Base-by-base conservation (phyloP, 2,113 vertebrate species). In the Dipodomys ordii region DNA sequence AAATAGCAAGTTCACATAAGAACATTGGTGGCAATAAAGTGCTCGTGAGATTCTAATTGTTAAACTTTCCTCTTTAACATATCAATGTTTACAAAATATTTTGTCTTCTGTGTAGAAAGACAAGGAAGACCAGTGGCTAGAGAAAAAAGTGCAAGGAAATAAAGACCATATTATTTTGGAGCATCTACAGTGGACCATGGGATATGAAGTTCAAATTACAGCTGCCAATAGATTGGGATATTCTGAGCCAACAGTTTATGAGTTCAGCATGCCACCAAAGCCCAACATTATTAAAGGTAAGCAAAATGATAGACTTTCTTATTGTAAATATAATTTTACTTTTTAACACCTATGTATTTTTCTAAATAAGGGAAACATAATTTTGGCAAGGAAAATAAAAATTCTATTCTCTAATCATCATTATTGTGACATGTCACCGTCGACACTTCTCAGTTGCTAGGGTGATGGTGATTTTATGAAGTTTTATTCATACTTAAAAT, bases 211-310 rank as follows among this genome's bases (percentile, higher is more conserved):
- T 83, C 99, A 99, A 96, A 99, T 99, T 96, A 99, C 99, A 72
- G 99, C 99, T 49, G 99, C 99, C 78, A 99, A 99, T 88, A 98
- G 99, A 95, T 98, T 99, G 96, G 99, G 99, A 92, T 98, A 99
- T 95, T 99, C 99, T 25, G 99, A 99, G 95, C 99, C 99, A 27
- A 99, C 99, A 72, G 98, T 99, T 92, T 99, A 99, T 94, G 99
- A 99, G 96, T 99, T 99, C 98, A 99, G 98, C 97, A 99, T 99
- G 99, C 99, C 99, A 16, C 99, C 99, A 97, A 99, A 99, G 86
- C 99, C 99, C 13, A 99, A 99, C 96, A 98, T 98, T 94, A 99
- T 99, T 94, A 99, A 99, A 99, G 99, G 99, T 99, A 99, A 97
- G 98, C 44, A 68, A 68, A 84, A 62, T 7, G 25, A 2, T 77